phyloP scores from a whole-genome alignment of 2,797 vertebrate genomes.

The Hybognathus amarus region DNA sequence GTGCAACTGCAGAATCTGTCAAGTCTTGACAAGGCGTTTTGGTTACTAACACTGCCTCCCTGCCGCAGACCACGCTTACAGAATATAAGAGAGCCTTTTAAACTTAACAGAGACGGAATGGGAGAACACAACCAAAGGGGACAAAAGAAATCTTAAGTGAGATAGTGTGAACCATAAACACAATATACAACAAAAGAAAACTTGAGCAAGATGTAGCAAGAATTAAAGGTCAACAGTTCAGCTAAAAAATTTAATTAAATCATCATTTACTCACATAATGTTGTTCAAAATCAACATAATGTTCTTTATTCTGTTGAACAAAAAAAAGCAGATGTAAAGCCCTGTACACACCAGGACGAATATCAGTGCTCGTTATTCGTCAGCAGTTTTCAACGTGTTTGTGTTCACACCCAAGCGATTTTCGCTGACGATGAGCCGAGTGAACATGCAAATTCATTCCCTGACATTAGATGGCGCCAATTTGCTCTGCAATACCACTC shows the following conservation, averaged over 20 bases:
- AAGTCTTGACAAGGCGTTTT: slow-evolving; percentile 56
- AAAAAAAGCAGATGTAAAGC: neutral
- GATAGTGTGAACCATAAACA: neutral
- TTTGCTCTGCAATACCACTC: too few species aligned
- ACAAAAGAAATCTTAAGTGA: neutral
- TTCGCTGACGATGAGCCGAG: too few species aligned
- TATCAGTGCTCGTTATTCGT: too few species aligned
- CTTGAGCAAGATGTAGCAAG: neutral
- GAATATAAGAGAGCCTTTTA: slow-evolving; percentile 34
- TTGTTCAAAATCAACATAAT: neutral
- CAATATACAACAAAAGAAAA: neutral
- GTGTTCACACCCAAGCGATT: too few species aligned
- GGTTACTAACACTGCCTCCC: slow-evolving; percentile 50
- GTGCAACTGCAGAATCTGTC: slow-evolving; percentile 58
- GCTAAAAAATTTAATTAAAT: neutral
- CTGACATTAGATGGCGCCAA: too few species aligned
- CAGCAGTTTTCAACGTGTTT: too few species aligned
- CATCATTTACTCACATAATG: neutral
- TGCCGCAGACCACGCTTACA: slow-evolving; percentile 47
- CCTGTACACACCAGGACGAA: too few species aligned
- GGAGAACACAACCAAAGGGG: slow-evolving; percentile 23
- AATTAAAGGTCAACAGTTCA: neutral
- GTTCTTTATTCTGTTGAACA: neutral
- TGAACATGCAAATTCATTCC: too few species aligned
- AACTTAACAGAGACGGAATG: slow-evolving; percentile 25